Conservation (phyloP, 2,797 vertebrate species). For the Anolis apletophallus region DNA sequence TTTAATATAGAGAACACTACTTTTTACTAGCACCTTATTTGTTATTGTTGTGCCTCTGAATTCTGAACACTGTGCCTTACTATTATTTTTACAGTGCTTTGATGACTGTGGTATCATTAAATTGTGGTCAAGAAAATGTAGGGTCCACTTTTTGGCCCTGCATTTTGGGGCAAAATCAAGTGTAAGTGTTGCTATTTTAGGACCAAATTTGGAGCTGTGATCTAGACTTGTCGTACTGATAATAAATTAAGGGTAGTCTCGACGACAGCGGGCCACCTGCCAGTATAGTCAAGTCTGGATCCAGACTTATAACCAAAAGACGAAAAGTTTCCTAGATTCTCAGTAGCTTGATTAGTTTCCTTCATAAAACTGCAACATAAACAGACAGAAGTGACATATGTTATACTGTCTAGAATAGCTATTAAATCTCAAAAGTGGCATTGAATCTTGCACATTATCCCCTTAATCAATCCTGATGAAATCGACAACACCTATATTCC, state of each 20-base stretch:
- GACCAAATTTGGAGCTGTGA: fast-evolving
- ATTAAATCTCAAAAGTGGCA: not conserved
- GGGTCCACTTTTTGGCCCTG: not conserved
- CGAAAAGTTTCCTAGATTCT: fast-evolving
- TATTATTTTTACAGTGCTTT: not conserved
- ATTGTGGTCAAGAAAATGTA: not conserved
- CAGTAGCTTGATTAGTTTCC: not conserved
- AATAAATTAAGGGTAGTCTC: not conserved
- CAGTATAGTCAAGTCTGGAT: not conserved
- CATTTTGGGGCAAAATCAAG: fast-evolving
- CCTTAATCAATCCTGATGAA: fast-evolving
- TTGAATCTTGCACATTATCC: not conserved
- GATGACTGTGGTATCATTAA: not conserved
- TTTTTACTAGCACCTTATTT: slow-evolving; percentile 11
- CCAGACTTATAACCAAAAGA: not conserved
- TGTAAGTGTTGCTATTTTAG: fast-evolving
- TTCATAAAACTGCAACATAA: fast-evolving
- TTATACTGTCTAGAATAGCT: fast-evolving
- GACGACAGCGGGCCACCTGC: not conserved
- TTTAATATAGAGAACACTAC: fast-evolving
- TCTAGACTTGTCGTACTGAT: not conserved
- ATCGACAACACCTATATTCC: slow-evolving; percentile 37
- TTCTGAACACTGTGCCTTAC: slow-evolving; percentile 26
- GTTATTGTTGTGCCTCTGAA: slow-evolving; percentile 18
- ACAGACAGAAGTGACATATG: not conserved